phyloP scores from a whole-genome alignment of 2,797 vertebrate genomes.

The Liparis tanakae region DNA sequence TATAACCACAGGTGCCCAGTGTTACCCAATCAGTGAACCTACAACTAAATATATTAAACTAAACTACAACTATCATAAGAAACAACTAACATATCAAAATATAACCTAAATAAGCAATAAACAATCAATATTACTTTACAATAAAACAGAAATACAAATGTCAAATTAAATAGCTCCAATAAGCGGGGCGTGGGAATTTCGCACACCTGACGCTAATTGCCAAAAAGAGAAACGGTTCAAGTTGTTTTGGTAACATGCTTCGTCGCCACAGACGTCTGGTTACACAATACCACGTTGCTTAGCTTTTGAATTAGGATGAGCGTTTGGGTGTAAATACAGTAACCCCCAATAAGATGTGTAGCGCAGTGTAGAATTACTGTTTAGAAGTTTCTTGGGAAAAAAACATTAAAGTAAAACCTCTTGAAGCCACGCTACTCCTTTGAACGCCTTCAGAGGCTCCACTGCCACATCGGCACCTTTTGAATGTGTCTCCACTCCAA shows the following conservation, averaged over 20 bases:
- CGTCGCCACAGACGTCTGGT: conserved; percentile 52
- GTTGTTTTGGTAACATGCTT: conserved; percentile 41
- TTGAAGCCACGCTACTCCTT: conserved; percentile 28
- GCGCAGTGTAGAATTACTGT: conserved; percentile 53
- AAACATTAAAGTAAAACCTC: conserved; percentile 28
- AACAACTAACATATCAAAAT: no score
- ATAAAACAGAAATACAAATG: no score
- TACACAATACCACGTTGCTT: conserved; percentile 62
- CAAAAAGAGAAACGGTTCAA: conserved; percentile 42
- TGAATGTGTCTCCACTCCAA: conserved; percentile 34
- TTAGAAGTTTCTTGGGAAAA: conserved; percentile 42
- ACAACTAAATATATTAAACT: no score
- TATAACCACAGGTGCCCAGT: no score
- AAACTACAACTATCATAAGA: no score
- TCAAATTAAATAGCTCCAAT: no score
- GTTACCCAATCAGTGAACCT: no score
- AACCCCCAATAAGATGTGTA: conserved; percentile 61
- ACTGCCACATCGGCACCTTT: conserved; percentile 21
- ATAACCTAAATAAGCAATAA: no score
- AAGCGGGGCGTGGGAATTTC: conserved; percentile 43
- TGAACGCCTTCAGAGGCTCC: conserved; percentile 24
- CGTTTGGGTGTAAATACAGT: conserved; percentile 58
- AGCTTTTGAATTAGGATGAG: conserved; percentile 50
- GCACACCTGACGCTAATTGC: conserved; percentile 53
- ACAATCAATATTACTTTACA: no score